Base-by-base conservation (phyloP, 2,888 invertebrate genomes). In the Stenichneumon culpator region DNA sequence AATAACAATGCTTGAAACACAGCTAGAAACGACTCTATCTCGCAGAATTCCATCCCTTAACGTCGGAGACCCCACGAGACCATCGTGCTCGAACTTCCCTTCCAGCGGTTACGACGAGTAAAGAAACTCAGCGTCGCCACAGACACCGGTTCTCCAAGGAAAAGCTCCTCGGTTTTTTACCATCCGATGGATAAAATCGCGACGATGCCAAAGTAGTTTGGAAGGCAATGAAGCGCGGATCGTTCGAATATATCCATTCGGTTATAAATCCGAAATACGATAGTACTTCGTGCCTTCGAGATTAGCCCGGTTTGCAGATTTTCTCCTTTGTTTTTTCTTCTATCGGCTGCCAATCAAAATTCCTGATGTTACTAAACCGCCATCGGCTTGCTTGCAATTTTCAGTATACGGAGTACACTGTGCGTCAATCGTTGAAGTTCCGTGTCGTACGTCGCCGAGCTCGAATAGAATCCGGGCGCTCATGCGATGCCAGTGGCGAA, bases 1-100 rank as follows among this genome's bases (percentile, higher is more conserved):
- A 92, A 92, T 92, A 91, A 91, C 89, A 92, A 92, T 91, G 88
- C 87, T 87, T 82, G 89, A 89, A 92, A 90, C 88, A 84, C 89
- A 89, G 87, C 87, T 82, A 57, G 68, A 73, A 78, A 75, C 75
- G 73, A 44, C 84, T 82, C 57, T 69, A 79, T 80, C 32, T 73
- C 74, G 57, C 44, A 68, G 32, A 63, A 25, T 57, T 54, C 79
- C 52, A 57, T 70, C 44, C 50, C 28, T 69, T 57, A 47, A 50
- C 44, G 47, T 28, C 25, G 74, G 44, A 74, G 67, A 9, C 65
- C 68, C 68, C 67, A 16, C 32, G 80, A 50, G 81, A 69, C 14
- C 32, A 67, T 39, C 67, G 19, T n/a, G 67, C 67, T n/a, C 19
- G 67, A 67, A 39, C 11, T 39, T 67, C 19, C 67, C 39, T 36